Conservation (phyloP, 2,888 invertebrate genomes). For the Adineta ricciae region DNA sequence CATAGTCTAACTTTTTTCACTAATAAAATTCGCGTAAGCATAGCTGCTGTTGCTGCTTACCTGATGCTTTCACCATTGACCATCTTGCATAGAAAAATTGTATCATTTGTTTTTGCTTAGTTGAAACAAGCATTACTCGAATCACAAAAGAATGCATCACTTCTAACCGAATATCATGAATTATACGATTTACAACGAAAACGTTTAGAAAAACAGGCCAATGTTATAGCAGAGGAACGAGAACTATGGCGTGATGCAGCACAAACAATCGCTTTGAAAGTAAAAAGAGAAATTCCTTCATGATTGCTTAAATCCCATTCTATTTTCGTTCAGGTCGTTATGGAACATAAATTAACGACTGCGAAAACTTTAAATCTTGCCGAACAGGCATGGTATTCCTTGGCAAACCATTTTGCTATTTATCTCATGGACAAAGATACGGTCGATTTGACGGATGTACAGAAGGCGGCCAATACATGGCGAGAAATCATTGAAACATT, state of each 20-base stretch:
- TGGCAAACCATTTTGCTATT: conserved; percentile 48
- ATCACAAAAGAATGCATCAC: conserved; percentile 47
- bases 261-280: conserved; percentile 48
- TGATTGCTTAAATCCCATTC: not conserved
- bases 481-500: conserved; percentile 44
- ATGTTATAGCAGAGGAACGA: conserved; percentile 43
- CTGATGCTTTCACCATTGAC: not conserved
- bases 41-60: not conserved
- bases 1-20: not conserved
- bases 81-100: too few species aligned
- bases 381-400: conserved; percentile 48
- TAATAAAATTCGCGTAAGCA: not conserved
- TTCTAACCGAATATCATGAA: conserved; percentile 48
- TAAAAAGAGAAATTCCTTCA: too few species aligned
- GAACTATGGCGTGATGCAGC: conserved; percentile 49
- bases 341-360: conserved; percentile 45
- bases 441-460: conserved; percentile 36
- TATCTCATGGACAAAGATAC: conserved; percentile 48
- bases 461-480: conserved; percentile 36
- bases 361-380: conserved; percentile 46
- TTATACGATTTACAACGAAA: conserved; percentile 48
- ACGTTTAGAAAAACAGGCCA: conserved; percentile 45
- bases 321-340: conserved; percentile 43
- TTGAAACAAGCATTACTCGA: conserved; percentile 45
- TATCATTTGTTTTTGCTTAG: conserved; percentile 37